phyloP scores from a whole-genome alignment of 2,888 invertebrate species.

The Lithophane semibrunnea region DNA sequence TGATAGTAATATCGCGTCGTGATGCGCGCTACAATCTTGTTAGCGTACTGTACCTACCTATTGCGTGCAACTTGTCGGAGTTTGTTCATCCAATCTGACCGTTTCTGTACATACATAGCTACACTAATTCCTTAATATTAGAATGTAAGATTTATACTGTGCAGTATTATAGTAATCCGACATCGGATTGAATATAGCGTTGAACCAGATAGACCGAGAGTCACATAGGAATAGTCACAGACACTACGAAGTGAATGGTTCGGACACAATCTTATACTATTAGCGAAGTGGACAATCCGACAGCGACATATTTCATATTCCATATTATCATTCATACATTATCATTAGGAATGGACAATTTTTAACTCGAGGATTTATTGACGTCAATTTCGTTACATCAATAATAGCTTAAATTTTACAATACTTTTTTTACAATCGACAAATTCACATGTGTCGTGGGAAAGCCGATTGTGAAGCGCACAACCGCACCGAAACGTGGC shows the following conservation, averaged over 20 bases:
- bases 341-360: constrained; percentile 82
- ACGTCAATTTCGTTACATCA: constrained; percentile 76
- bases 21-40: constrained; percentile 28
- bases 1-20: constrained; percentile 32
- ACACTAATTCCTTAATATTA: constrained; percentile 82
- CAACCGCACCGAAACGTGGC: constrained; percentile 32
- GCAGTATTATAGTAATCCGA: constrained; percentile 75
- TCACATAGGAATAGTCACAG: constrained; percentile 64
- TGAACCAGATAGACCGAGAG: constrained; percentile 68
- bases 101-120: constrained; percentile 76
- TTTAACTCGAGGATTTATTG: constrained; percentile 75
- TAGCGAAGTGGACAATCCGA: constrained; percentile 82
- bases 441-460: constrained; percentile 63
- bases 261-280: constrained; percentile 77
- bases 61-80: constrained; percentile 21
- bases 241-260: constrained; percentile 75
- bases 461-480: constrained; percentile 58
- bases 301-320: constrained; percentile 75
- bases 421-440: constrained; percentile 75
- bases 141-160: constrained; percentile 81
- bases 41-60: constrained; percentile 23
- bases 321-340: constrained; percentile 70
- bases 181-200: constrained; percentile 69
- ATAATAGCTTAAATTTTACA: constrained; percentile 72
- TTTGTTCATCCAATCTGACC: constrained; percentile 75